These are phyloP conservation scores for Tichodroma muraria DNA, from an alignment of 2,113 vertebrate species.

Conservation along the genomic window DNA sequence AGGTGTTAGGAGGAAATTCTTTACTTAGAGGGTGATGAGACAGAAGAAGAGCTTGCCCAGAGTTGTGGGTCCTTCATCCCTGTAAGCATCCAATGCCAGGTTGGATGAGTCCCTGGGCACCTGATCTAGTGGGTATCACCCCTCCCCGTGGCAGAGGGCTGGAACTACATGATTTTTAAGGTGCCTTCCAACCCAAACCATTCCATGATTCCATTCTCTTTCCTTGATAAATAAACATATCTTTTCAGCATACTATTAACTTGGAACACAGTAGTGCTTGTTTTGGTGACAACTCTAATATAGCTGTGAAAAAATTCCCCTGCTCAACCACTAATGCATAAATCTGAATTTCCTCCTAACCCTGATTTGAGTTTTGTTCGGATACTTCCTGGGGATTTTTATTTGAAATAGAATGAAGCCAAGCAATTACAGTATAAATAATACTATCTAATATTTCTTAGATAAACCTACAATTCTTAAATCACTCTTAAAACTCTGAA, in stretches of 20 bases:
- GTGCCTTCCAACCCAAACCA: not conserved
- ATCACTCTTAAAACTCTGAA: not conserved
- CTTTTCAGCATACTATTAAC: not conserved
- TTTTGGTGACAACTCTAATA: not conserved
- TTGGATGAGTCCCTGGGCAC: not conserved
- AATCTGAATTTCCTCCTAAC: not conserved
- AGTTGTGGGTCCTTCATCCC: not conserved
- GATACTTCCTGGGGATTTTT: not conserved
- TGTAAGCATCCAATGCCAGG: not conserved
- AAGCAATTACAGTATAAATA: not conserved
- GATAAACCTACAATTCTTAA: not conserved
- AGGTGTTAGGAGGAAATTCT: not conserved
- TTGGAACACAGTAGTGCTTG: not conserved
- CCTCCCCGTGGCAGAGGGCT: not conserved
- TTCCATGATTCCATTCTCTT: not conserved
- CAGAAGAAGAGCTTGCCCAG: not conserved
- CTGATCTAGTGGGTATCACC: not conserved
- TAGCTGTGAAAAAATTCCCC: not conserved
- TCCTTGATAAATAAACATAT: not conserved
- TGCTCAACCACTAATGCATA: not conserved
- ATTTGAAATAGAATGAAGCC: not conserved
- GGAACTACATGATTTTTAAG: not conserved
- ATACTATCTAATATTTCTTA: not conserved
- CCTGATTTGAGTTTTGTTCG: not conserved
- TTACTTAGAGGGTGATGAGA: not conserved